Base-by-base conservation (phyloP, 1,140 invertebrate genomes). In the Campoletis sonorensis region DNA sequence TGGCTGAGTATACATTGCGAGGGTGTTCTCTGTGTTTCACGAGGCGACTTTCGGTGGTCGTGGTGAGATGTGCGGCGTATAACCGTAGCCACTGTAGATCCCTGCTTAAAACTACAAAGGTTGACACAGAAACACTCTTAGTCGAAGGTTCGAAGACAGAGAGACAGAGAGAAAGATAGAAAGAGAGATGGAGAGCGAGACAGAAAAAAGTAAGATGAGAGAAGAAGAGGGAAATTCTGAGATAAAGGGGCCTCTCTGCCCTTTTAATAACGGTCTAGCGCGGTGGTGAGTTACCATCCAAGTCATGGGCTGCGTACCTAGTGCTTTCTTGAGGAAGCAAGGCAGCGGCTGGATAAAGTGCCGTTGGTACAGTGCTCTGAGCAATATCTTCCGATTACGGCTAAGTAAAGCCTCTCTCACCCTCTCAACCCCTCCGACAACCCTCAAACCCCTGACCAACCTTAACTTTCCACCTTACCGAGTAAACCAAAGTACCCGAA, bases 381-480 rank as follows among this genome's bases (percentile, higher is more conserved):
- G 91, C 91, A 92, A 91, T 92, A 92, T 92, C 91, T 92, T 90
- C 90, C 90, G 91, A 91, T 92, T 92, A 92, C 87, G 89, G 89
- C 89, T 90, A 91, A 92, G 90, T 91, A 91, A 92, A 91, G 87
- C 89, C 86, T 54, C 79, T 71, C 79, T 54, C 71, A 21, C 33
- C 67, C 67, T 11, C 40, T 33, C 40, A 10, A n/a, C 67, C 67
- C 30, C 15, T 30, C 67, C 67, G 8, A n/a, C 67, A 70, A 33
- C 30, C 67, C 67, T 70, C 67, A 70, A 70, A 70, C 67, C 67
- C 67, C 67, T 33, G 30, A 27, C 87, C 81, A 84, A 85, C 88
- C 88, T 88, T 87, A 89, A 89, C 89, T 88, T 85, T 85, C 85
- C 77, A 84, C 85, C 83, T 86, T 87, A 90, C 89, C 86, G 81